These are phyloP conservation scores for Neocloeon triangulifer DNA, from an alignment of 1,140 invertebrate species.

Conservation along the genomic window DNA sequence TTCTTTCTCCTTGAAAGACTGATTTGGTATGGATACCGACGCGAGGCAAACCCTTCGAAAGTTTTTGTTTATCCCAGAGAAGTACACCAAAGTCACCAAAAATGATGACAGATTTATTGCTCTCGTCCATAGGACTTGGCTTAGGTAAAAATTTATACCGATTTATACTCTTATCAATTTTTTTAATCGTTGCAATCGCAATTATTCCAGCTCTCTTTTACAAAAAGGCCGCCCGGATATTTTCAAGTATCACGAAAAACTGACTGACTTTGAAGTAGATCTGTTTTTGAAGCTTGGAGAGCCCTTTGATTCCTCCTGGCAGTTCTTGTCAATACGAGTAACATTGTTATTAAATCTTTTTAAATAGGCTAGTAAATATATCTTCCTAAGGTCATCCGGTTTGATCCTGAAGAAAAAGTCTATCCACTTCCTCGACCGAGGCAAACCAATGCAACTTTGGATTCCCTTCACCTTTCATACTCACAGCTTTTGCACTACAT, in stretches of 20 bases:
- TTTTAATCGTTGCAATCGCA: slow-evolving; percentile 2
- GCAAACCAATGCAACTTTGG: slow-evolving; percentile 25
- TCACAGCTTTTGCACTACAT: slow-evolving; percentile 57
- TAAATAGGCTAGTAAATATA: slow-evolving; percentile 3
- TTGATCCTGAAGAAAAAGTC: slow-evolving; percentile 33
- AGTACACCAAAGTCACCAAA: slow-evolving; percentile 30
- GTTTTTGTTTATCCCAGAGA: slow-evolving; percentile 25
- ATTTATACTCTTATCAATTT: slow-evolving; percentile 3
- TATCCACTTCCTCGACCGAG: slow-evolving; percentile 48
- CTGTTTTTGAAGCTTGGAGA: slow-evolving; percentile 27
- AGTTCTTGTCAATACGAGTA: slow-evolving; percentile 32
- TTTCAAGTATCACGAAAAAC: slow-evolving; percentile 15
- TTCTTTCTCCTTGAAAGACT: too few species aligned
- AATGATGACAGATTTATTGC: slow-evolving; percentile 27
- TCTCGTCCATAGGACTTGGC: slow-evolving; percentile 38
- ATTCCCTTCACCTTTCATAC: slow-evolving; percentile 39
- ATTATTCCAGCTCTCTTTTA: slow-evolving; percentile 19
- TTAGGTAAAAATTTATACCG: slow-evolving; percentile 21
- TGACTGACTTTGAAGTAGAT: slow-evolving; percentile 22
- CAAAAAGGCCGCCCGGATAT: slow-evolving; percentile 24
- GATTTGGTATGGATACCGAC: too few species aligned
- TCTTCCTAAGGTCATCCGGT: slow-evolving; percentile 16
- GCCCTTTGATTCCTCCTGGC: slow-evolving; percentile 27
- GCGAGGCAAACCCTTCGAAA: too few species aligned
- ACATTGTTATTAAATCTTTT: slow-evolving; percentile 9